Base-by-base conservation (phyloP, 35 echinoderm and acorn worm species). In the Nesometra sesokonis region DNA sequence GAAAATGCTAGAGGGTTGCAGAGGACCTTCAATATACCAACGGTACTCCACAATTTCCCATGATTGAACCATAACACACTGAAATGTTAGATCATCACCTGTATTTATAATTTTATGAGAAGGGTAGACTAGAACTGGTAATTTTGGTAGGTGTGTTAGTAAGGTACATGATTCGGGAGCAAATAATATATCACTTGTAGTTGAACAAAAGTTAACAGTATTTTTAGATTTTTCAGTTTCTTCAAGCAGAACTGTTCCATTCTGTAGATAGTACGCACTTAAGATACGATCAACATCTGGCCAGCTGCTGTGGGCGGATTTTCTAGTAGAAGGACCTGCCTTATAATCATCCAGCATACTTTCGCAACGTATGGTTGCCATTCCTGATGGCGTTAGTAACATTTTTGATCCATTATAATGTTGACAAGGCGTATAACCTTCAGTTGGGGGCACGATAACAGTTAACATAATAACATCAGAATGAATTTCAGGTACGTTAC, bases 191-290 rank as follows among this genome's bases (percentile, higher is more conserved):
- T 35, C 32, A 78, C 87, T 88, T 40, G 88, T 88, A 3, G 88
- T 35, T 34, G 87, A 76, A 77, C 91, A 93, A 46, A 85, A 93
- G n/a, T 40, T 46, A 30, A 84, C 90, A 5, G 90, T 79, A 32
- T 88, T 85, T 89, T 19, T 77, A 0, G 32, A 83, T 29, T 57
- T 46, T 0, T 35, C 46, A n/a, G 91, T 84, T 89, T 93, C 86
- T 5, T 86, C 85, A 36, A 93, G 78, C 19, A 93, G 78, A 7
- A 76, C 46, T 23, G 91, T 93, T 29, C 80, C 84, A 77, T 93
- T 93, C 83, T 93, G 91, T 13, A 93, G 87, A 79, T 88, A 88
- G 78, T 85, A 89, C 30, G 82, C 91, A 81, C 88, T 86, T 35
- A 91, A 79, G 32, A 85, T 83, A 30, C 84, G 67, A 35, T 88